A percentile compares a stretch with the other conserved stretches of the same genome.
phyloP scores from a whole-genome alignment of 2,888 invertebrate species.

The Anticlea derivata region DNA sequence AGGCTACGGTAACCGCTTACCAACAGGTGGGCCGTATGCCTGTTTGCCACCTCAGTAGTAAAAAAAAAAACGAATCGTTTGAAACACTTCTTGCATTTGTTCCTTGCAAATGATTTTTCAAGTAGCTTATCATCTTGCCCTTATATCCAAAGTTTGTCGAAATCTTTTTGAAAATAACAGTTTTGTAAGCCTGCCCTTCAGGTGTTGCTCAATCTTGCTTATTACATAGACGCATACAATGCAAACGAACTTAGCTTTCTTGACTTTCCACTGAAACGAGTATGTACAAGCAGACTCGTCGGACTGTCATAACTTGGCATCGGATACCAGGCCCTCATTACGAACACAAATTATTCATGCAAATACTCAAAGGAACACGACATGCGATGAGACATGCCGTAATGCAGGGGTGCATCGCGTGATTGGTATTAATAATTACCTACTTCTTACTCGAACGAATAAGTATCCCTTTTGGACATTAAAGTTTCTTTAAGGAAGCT shows the following conservation, averaged over 20 bases:
- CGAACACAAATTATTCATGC: constrained; percentile 36
- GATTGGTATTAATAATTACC: constrained; percentile 24
- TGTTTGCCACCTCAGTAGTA: too few relatives aligned
- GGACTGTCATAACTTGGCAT: constrained; percentile 33
- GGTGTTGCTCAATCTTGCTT: too few relatives aligned
- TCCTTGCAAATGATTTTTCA: too few relatives aligned
- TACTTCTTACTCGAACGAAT: background rate
- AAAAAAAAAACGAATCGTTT: too few relatives aligned
- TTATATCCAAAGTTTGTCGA: too few relatives aligned
- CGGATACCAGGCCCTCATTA: constrained; percentile 34
- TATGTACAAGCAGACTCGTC: constrained; percentile 6
- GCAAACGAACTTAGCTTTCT: background rate
- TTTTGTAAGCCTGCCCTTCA: too few relatives aligned
- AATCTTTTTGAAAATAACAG: background rate
- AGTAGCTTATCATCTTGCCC: too few relatives aligned
- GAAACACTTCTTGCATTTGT: too few relatives aligned
- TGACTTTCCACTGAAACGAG: background rate
- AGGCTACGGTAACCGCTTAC: too few relatives aligned
- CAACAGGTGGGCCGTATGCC: too few relatives aligned
- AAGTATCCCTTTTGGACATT: constrained; percentile 10
- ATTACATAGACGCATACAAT: too few relatives aligned
- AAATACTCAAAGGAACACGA: constrained; percentile 28
- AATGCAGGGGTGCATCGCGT: constrained; percentile 36
- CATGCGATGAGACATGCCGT: constrained; percentile 32
- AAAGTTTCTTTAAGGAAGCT: too few relatives aligned